phyloP scores from a whole-genome alignment of 2,113 vertebrate genomes.

The Ageneiosus marmoratus region DNA sequence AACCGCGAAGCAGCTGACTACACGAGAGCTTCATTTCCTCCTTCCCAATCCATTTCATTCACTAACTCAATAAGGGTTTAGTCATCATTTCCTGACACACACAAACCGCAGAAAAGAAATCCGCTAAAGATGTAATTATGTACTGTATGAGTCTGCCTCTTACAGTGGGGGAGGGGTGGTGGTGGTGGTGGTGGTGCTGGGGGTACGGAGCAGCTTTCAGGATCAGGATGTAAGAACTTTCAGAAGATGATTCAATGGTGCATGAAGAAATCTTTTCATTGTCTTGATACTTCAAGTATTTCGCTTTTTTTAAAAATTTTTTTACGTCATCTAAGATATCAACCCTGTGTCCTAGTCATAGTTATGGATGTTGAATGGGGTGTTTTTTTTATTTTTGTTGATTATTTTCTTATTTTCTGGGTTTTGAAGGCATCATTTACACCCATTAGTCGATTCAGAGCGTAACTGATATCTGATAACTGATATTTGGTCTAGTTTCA shows the following conservation, averaged over 20 bases:
- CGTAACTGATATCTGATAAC: not conserved
- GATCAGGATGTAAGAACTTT: not conserved
- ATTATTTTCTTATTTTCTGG: not conserved
- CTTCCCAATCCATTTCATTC: slow-evolving; percentile 9
- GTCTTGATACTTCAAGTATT: not conserved
- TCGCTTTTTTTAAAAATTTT: not conserved
- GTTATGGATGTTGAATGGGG: not conserved
- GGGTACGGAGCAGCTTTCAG: too few relatives aligned
- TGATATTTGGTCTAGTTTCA: not conserved
- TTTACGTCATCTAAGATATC: not conserved
- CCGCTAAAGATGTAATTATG: not conserved
- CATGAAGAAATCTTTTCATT: not conserved
- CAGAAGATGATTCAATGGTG: not conserved
- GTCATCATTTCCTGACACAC: not conserved
- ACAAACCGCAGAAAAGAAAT: not conserved
- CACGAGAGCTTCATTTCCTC: not conserved
- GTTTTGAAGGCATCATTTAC: not conserved
- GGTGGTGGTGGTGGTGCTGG: too few relatives aligned
- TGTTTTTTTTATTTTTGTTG: not conserved
- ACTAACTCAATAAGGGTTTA: slow-evolving; percentile 10
- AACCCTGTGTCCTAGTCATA: not conserved
- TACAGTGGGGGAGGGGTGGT: not conserved
- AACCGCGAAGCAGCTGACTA: slow-evolving; percentile 10
- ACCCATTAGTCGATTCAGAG: not conserved
- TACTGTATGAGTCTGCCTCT: not conserved